phyloP scores from a whole-genome alignment of 2,888 invertebrate species.

The Lithophane leautieri region DNA sequence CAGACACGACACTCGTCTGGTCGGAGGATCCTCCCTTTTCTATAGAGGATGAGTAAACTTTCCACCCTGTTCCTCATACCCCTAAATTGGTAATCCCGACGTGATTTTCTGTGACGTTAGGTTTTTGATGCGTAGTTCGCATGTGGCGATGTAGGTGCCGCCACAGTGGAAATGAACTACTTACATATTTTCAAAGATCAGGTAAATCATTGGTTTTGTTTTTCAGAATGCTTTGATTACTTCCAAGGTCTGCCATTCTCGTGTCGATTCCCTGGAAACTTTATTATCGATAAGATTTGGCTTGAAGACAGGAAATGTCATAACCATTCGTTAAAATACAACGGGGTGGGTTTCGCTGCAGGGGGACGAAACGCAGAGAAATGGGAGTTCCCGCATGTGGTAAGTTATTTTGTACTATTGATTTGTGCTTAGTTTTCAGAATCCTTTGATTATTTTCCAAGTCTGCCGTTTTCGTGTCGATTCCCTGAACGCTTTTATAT shows the following conservation, averaged over 20 bases:
- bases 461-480: neutral
- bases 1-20: too few relatives aligned
- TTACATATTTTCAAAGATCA: neutral
- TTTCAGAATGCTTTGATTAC: constrained; percentile 57
- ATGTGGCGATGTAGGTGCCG: too few relatives aligned
- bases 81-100: too few relatives aligned
- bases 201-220: neutral
- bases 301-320: constrained; percentile 30
- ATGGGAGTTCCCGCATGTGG: constrained; percentile 57
- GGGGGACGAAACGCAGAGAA: constrained; percentile 50
- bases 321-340: rapidly evolving
- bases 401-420: constrained; percentile 5
- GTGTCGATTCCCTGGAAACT: constrained; percentile 30
- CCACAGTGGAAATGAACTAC: neutral
- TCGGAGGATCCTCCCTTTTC: too few relatives aligned
- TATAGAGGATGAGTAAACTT: too few relatives aligned
- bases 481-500: neutral
- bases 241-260: constrained; percentile 52
- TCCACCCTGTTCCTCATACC: too few relatives aligned
- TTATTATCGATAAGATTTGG: neutral
- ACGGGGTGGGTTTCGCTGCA: neutral
- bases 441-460: constrained; percentile 15
- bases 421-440: constrained; percentile 14
- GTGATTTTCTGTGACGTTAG: too few relatives aligned
- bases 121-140: too few relatives aligned